Percentiles rank a stretch among this genome's conserved stretches.
Evolutionary conservation across 2,113 vertebrate species (phyloP).

Genomic region (Plectropomus leopardus): DNA sequence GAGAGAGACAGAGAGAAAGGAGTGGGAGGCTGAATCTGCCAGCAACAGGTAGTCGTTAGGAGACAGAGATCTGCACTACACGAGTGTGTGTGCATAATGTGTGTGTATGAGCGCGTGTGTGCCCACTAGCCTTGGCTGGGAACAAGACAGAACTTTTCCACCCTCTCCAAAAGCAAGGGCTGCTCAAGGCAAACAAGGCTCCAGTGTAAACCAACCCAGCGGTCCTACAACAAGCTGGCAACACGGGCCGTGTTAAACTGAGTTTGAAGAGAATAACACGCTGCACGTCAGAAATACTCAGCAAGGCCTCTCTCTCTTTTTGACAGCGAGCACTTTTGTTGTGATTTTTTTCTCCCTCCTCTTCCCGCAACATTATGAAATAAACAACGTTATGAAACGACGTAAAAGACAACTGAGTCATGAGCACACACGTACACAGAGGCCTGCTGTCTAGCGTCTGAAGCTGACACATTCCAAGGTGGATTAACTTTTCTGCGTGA

Average conservation of each 20-base stretch:
- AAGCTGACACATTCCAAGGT: constrained; percentile 64
- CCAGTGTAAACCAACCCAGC: constrained; percentile 29
- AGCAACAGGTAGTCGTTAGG: constrained; percentile 86
- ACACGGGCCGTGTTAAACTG: constrained; percentile 15
- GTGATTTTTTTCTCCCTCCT: constrained; percentile 20
- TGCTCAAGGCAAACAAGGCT: constrained; percentile 63
- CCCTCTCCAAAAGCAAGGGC: constrained; percentile 37
- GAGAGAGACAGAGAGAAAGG: constrained; percentile 44
- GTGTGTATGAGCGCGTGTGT: constrained; percentile 23
- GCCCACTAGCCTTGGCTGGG: constrained; percentile 52
- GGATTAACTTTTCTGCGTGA: constrained; percentile 70
- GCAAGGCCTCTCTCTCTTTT: constrained; percentile 15
- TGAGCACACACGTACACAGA: constrained; percentile 38
- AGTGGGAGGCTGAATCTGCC: constrained; percentile 66
- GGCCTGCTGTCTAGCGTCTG: constrained; percentile 54
- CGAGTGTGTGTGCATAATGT: not conserved
- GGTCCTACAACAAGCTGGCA: constrained; percentile 42
- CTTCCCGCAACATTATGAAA: constrained; percentile 34
- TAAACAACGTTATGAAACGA: constrained; percentile 64
- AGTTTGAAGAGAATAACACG: constrained; percentile 38
- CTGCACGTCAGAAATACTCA: constrained; percentile 21
- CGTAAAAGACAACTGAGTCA: constrained; percentile 61
- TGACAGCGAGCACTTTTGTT: constrained; percentile 20
- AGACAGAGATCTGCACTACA: constrained; percentile 71
- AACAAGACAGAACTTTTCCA: constrained; percentile 64